A percentile compares a stretch with the other conserved stretches of the same genome.
Conservation (phyloP, 1,140 invertebrate species). For the Aphis gossypii region DNA sequence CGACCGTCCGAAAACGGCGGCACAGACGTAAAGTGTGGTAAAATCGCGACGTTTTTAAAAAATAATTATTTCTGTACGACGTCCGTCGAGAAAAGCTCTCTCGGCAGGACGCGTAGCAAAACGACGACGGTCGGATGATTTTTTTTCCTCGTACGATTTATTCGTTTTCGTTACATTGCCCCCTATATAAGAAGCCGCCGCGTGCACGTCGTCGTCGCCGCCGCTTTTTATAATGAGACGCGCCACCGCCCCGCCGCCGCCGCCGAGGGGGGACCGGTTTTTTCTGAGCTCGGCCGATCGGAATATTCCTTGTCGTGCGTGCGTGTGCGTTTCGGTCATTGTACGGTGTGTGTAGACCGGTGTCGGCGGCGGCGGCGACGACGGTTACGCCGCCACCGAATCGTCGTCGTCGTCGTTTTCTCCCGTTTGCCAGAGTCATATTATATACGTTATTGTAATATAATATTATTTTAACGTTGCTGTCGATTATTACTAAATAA, state of each 20-base stretch:
- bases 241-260: background rate
- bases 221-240: conserved; percentile 36
- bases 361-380: background rate
- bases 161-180: background rate
- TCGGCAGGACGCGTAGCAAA: background rate
- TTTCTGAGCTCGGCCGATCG: conserved; percentile 28
- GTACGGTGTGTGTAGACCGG: background rate
- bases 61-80: too few relatives aligned
- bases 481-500: background rate
- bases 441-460: background rate
- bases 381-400: background rate
- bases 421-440: background rate
- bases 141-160: background rate
- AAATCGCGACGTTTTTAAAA: too few relatives aligned
- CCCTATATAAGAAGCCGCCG: background rate
- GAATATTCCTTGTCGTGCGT: background rate
- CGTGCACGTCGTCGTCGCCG: background rate
- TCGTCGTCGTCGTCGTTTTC: conserved; percentile 9
- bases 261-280: conserved; percentile 16
- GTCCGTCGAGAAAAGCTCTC: background rate
- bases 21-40: background rate
- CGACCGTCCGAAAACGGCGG: background rate
- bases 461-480: background rate
- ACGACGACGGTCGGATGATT: background rate
- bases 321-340: background rate